Conservation (phyloP, 92 coral and sea anemone genomes). For the Pocillopora grandis region DNA sequence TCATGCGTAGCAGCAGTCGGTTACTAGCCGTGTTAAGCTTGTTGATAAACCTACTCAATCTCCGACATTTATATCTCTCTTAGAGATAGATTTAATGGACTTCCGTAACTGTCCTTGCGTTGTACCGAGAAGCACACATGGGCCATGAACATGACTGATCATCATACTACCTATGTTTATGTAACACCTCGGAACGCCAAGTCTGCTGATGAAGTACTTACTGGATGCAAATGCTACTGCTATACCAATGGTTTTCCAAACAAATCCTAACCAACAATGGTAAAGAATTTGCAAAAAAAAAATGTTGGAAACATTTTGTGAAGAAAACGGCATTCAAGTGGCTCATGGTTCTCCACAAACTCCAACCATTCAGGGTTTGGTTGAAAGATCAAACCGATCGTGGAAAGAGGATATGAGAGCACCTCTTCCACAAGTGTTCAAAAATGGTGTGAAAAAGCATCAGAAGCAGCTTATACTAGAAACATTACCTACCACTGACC, state of each 20-base stretch:
- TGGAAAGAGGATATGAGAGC: slow-evolving; percentile 54
- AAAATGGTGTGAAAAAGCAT: slow-evolving; percentile 42
- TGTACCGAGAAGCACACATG: slow-evolving; percentile 41
- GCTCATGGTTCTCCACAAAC: slow-evolving; percentile 63
- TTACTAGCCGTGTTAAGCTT: slow-evolving; percentile 43
- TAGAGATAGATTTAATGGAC: slow-evolving; percentile 46
- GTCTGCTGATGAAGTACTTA: slow-evolving; percentile 41
- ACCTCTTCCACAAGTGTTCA: slow-evolving; percentile 32
- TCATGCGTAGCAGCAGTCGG: slow-evolving; percentile 44
- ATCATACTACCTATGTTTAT: slow-evolving; percentile 28
- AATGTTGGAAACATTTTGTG: slow-evolving; percentile 37
- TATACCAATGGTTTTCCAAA: slow-evolving; percentile 51
- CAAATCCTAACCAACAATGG: slow-evolving; percentile 46
- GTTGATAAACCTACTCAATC: slow-evolving; percentile 46
- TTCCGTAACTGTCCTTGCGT: slow-evolving; percentile 45
- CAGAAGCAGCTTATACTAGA: slow-evolving; percentile 38
- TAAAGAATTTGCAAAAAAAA: slow-evolving; percentile 48
- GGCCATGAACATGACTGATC: slow-evolving; percentile 47
- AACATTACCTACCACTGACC: slow-evolving; percentile 43
- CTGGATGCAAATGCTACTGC: slow-evolving; percentile 31
- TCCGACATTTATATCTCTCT: slow-evolving; percentile 26
- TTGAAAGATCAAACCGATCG: slow-evolving; percentile 47
- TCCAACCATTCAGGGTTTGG: slow-evolving; percentile 60
- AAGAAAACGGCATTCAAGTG: slow-evolving; percentile 39
- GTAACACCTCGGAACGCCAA: slow-evolving; percentile 30